Evolutionary conservation across 2,797 vertebrate genomes (phyloP).

Genomic region (Aulostomus chinensis): DNA sequence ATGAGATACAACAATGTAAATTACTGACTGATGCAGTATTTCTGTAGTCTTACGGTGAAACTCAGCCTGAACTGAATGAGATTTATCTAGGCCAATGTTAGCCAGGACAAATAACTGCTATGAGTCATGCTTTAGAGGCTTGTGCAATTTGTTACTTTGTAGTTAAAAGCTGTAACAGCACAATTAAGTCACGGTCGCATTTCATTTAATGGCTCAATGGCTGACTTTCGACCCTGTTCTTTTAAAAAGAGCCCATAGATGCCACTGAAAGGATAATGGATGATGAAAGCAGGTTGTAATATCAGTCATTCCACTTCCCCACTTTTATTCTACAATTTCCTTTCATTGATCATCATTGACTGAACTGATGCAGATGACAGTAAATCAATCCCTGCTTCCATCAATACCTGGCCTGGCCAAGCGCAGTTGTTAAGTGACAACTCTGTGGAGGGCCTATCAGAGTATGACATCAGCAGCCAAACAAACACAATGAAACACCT

Average conservation of each 20-base stretch:
- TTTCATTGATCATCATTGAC: conserved; percentile 41
- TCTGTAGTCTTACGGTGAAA: conserved; percentile 19
- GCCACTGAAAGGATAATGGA: conserved; percentile 25
- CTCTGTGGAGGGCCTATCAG: conserved; percentile 32
- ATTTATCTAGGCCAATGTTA: conserved; percentile 37
- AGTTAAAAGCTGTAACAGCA: conserved; percentile 50
- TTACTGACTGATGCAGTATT: conserved; percentile 27
- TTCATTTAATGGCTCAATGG: conserved; percentile 48
- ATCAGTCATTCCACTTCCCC: conserved; percentile 27
- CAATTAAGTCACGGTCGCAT: conserved; percentile 38
- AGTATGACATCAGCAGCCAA: conserved; percentile 15
- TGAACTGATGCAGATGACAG: conserved; percentile 18
- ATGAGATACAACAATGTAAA: conserved; percentile 21
- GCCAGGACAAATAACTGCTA: conserved; percentile 33
- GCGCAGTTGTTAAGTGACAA: conserved; percentile 34
- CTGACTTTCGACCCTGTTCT: conserved; percentile 32
- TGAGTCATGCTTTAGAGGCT: conserved; percentile 42
- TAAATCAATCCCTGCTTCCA: conserved; percentile 33
- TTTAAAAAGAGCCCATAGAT: conserved; percentile 20
- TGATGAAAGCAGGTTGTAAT: conserved; percentile 22
- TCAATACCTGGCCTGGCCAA: conserved; percentile 7
- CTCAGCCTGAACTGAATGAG: conserved; percentile 8
- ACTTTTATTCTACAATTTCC: conserved; percentile 47
- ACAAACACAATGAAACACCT: conserved; percentile 1
- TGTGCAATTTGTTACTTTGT: conserved; percentile 41